A percentile compares a stretch with the other conserved stretches of the same genome.
These are phyloP conservation scores for Hiodon tergisus DNA, from an alignment of 2,113 vertebrate genomes.

Conservation along the genomic window DNA sequence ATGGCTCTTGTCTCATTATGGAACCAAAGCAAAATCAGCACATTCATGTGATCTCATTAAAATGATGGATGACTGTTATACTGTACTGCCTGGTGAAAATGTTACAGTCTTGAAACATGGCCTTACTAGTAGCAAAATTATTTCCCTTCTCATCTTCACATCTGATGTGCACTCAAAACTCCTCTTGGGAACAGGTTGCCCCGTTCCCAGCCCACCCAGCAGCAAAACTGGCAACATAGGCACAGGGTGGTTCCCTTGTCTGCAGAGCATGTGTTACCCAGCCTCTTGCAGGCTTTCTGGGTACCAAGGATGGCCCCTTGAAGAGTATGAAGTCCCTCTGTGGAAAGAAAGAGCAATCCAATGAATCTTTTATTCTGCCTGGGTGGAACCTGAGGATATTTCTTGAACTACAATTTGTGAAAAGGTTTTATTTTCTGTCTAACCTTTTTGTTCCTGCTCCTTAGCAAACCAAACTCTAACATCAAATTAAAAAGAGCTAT, in stretches of 20 bases:
- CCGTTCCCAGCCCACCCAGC: no score
- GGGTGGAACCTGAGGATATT: no score
- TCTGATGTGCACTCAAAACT: not conserved
- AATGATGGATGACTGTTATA: not conserved
- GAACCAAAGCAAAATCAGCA: not conserved
- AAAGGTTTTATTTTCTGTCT: slow-evolving; percentile 1
- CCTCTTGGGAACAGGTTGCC: not conserved
- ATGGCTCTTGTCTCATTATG: not conserved
- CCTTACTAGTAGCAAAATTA: not conserved
- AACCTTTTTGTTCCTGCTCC: not conserved
- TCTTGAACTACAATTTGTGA: no score
- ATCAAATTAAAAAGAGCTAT: not conserved
- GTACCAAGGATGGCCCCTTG: no score
- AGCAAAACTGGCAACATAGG: no score
- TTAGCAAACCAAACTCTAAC: not conserved
- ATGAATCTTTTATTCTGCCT: no score
- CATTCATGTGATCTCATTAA: not conserved
- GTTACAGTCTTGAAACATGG: slow-evolving; percentile 37
- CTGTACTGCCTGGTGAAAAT: slow-evolving; percentile 49
- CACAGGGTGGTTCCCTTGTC: no score
- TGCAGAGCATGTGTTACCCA: no score
- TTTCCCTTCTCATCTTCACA: not conserved
- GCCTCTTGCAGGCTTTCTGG: no score
- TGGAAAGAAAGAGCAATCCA: no score
- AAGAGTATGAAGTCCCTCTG: no score